phyloP scores from a whole-genome alignment of 2,888 invertebrate species.

The Exocentrus adspersus region DNA sequence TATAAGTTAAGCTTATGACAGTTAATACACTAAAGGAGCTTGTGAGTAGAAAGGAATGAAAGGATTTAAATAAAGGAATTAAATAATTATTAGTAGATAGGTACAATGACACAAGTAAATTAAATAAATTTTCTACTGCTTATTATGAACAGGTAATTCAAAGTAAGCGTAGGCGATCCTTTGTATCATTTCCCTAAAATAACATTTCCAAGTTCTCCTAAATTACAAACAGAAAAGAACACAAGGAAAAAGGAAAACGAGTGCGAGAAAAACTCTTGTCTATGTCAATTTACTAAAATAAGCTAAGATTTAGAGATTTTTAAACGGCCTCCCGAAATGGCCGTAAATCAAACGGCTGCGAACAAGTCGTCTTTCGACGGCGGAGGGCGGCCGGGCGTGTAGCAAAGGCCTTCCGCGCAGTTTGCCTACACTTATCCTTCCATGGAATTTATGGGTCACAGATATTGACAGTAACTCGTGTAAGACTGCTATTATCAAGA shows the following conservation, averaged over 20 bases:
- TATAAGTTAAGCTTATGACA: too few species aligned
- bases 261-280: slow-evolving; percentile 24
- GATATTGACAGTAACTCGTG: slow-evolving; percentile 62
- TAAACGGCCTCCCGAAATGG: slow-evolving; percentile 44
- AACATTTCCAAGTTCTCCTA: neutral
- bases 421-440: slow-evolving; percentile 43
- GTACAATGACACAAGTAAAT: too few species aligned
- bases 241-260: slow-evolving; percentile 37
- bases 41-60: too few species aligned
- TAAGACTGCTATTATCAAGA: slow-evolving; percentile 60
- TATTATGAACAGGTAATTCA: too few species aligned
- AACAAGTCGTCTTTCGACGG: slow-evolving; percentile 35
- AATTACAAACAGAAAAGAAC: neutral
- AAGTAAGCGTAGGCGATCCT: too few species aligned
- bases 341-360: slow-evolving; percentile 49
- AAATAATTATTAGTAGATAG: too few species aligned
- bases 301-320: slow-evolving; percentile 45
- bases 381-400: too few species aligned
- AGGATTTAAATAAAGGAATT: too few species aligned
- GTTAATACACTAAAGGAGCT: too few species aligned
- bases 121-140: too few species aligned
- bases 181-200: neutral
- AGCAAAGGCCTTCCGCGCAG: slow-evolving; percentile 38
- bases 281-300: slow-evolving; percentile 28
- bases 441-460: slow-evolving; percentile 58